Evolutionary conservation across 2,797 vertebrate species (phyloP), one percentile per base, ranked within the genome.

Genomic region (Synaphobranchus kaupii): DNA sequence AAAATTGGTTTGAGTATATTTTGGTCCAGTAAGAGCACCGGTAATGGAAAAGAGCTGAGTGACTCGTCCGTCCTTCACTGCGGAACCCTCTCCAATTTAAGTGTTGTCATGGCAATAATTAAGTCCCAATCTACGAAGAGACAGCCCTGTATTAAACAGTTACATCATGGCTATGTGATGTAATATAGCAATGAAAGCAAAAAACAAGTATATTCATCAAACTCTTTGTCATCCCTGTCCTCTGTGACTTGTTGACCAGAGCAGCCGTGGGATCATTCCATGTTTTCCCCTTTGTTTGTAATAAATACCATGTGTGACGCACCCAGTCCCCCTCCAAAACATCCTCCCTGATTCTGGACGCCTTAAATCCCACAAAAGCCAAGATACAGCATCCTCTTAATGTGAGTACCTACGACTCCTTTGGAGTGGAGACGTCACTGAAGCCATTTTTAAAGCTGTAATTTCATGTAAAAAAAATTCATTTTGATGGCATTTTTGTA

Each of bases 91-190:
- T 81, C 47, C 25, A 66, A 80, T 39, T 58, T 66, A 83, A 68
- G 48, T 82, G 52, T 58, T 34, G 54, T 66, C 56, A 81, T 50
- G 80, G 47, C 47, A 31, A 86, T 52, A 50, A 86, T 52, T 52
- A 17, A 54, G 44, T 15, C 58, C 78, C 52, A 56, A 50, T 86
- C 76, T 68, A 2, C 6, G 28, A 63, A 56, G 63, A 50, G 58
- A n/a, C 60, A 71, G 58, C n/a, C 52, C 39, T 66, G 78, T 60
- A 48, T 81, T 52, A 83, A 66, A n/a, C 25, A 0, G 31, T 63
- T 60, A 63, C 83, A 84, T 63, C 54, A 84, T 47, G 56, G 34
- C 83, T n/a, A 54, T 34, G 56, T 84, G 83, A 84, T 84, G 83
- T 12, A 66, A 83, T 82, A 58, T 66, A 82, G 60, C 15, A 8